These are phyloP conservation scores for Drosophila bipectinata DNA, from an alignment of 1,140 invertebrate species.

Conservation along the genomic window DNA sequence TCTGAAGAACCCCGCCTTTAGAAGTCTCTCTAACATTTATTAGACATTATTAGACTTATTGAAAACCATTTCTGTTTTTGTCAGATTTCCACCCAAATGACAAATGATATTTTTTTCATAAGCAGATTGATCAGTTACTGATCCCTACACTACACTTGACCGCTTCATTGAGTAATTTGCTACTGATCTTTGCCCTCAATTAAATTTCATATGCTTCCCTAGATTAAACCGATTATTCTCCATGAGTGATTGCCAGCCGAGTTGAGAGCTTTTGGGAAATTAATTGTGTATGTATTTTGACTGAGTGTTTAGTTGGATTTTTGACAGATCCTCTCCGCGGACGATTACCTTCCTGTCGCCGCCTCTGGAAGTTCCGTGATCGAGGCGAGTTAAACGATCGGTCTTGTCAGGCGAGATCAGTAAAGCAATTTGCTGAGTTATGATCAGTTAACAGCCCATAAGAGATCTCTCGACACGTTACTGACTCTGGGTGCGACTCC, in stretches of 20 bases:
- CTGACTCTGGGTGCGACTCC: neutral
- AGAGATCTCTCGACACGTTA: constrained; percentile 36
- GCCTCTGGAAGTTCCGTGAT: constrained; percentile 8
- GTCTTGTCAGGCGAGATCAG: constrained; percentile 25
- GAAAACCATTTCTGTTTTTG: neutral
- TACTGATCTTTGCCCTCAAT: constrained; percentile 36
- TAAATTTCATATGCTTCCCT: constrained; percentile 44
- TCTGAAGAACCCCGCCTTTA: too few relatives aligned
- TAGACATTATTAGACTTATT: neutral
- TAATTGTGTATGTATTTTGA: constrained; percentile 5
- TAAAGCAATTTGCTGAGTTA: constrained; percentile 38
- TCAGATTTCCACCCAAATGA: neutral
- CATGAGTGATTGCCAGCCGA: constrained; percentile 22
- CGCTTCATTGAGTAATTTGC: constrained; percentile 41
- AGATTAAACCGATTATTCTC: constrained; percentile 40
- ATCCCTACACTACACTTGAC: constrained; percentile 43
- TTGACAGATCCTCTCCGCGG: constrained; percentile 1
- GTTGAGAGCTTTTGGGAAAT: neutral
- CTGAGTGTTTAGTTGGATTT: neutral
- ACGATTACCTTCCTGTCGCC: constrained; percentile 6
- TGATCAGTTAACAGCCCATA: constrained; percentile 49
- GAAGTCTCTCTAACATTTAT: too few relatives aligned
- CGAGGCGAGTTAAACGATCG: neutral
- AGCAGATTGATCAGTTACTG: constrained; percentile 36
- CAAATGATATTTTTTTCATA: constrained; percentile 13